phyloP scores from a whole-genome alignment of 1,140 invertebrate genomes.

The Formica selysi region DNA sequence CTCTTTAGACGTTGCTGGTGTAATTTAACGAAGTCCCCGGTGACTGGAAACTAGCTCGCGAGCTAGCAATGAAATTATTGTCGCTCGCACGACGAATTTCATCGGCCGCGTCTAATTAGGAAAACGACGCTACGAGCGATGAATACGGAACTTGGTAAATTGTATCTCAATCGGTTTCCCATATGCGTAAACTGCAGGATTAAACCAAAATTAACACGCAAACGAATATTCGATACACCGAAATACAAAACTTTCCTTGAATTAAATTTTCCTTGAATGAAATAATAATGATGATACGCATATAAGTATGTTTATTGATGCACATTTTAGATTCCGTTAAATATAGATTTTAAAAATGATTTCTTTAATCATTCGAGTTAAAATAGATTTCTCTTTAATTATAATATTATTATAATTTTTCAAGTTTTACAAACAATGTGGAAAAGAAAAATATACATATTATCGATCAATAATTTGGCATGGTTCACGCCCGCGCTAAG shows the following conservation, averaged over 20 bases:
- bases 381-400: neutral
- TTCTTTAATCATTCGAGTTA: neutral
- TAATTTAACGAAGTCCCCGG: conserved; percentile 56
- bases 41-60: conserved; percentile 45
- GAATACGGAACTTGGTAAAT: conserved; percentile 46
- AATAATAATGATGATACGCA: conserved; percentile 25
- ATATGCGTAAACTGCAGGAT: conserved; percentile 51
- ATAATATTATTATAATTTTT: neutral
- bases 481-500: conserved; percentile 6
- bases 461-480: neutral
- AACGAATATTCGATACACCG: conserved; percentile 25
- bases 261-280: conserved; percentile 17
- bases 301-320: neutral
- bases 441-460: neutral
- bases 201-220: conserved; percentile 52
- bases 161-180: conserved; percentile 53
- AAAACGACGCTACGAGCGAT: conserved; percentile 43
- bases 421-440: neutral
- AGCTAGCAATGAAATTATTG: conserved; percentile 61
- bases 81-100: conserved; percentile 60
- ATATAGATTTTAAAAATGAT: neutral
- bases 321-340: too few species aligned
- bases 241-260: conserved; percentile 15
- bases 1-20: conserved; percentile 49
- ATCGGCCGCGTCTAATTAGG: conserved; percentile 58